These are phyloP conservation scores for Zaprionus capensis DNA, from an alignment of 1,140 invertebrate species.

Conservation along the genomic window DNA sequence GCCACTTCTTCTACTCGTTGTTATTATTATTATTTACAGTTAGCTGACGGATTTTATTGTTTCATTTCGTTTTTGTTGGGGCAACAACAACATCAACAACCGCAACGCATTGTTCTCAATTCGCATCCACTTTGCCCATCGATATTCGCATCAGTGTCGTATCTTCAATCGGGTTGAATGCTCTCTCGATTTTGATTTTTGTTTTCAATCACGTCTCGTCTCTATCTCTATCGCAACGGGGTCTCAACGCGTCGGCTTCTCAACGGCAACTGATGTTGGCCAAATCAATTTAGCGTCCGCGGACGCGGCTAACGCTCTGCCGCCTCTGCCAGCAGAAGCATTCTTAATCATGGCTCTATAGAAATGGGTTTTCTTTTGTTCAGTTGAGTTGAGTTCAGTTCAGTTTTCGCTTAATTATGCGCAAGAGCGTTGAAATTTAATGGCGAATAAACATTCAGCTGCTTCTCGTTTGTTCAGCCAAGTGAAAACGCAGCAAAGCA, in stretches of 20 bases:
- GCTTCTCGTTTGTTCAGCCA: constrained; percentile 23
- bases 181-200: constrained; percentile 21
- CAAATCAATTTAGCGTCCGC: constrained; percentile 61
- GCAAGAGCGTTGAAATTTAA: constrained; percentile 77
- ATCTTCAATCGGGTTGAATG: constrained; percentile 32
- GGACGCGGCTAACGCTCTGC: constrained; percentile 7
- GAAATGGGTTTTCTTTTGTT: constrained; percentile 70
- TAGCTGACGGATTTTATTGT: constrained; percentile 50
- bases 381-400: constrained; percentile 47
- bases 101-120: constrained; percentile 41
- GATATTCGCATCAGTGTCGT: constrained; percentile 34
- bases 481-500: constrained; percentile 70
- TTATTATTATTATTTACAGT: constrained; percentile 55
- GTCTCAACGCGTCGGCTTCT: constrained; percentile 74
- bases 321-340: constrained; percentile 49
- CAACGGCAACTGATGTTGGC: constrained; percentile 76
- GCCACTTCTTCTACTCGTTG: constrained; percentile 59
- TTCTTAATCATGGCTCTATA: constrained; percentile 72
- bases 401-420: constrained; percentile 73
- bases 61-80: constrained; percentile 43
- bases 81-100: constrained; percentile 20
- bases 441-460: constrained; percentile 75
- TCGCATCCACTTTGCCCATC: constrained; percentile 32
- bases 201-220: constrained; percentile 21
- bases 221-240: constrained; percentile 22